Base-by-base conservation (phyloP, 2,888 invertebrate genomes). In the Coecobrya sp. region DNA sequence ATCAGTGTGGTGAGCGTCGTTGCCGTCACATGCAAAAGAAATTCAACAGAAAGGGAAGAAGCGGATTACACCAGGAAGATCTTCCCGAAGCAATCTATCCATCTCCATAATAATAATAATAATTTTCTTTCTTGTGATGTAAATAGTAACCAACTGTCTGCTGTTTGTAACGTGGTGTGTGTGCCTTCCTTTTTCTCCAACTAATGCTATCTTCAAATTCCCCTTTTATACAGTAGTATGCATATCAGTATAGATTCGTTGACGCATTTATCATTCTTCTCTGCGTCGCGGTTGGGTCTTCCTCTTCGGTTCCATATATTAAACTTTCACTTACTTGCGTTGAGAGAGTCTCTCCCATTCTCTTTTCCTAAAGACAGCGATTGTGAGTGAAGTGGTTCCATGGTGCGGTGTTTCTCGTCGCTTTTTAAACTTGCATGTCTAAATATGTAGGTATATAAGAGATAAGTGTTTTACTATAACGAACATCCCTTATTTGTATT, bases 201-300 rank as follows among this genome's bases (percentile, higher is more conserved):
- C 19, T 36, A 25, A 36, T 36, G 7, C 7, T 36, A 36, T 16
- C 55, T 42, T 52, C 25, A 22, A 45, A 49, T 52, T 79, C 73
- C 27, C 68, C n/a, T 13, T 0, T n/a, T n/a, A 16, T 45, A 59
- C 22, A 65, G 81, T 30, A 68, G 68, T 81, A 82, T 89, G 81
- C 82, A 68, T 89, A 89, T 89, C 89, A 70, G 49, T 11, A 27
- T 68, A 16, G 89, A 89, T 89, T 89, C 36, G 81, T 68, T 70
- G 82, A 89, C 52, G 70, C 89, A 89, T 89, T 89, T 89, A 89
- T 89, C 89, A 89, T 89, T 89, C 70, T 82, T 84, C 30, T 55
- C 27, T 45, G 16, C 27, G 55, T 55, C 27, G 81, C n/a, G 16
- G 81, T 52, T 55, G 55, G 81, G 52, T 55, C 55, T 27, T 52